These are phyloP conservation scores for Harpagifer antarcticus DNA, from an alignment of 2,797 vertebrate species.

Conservation along the genomic window DNA sequence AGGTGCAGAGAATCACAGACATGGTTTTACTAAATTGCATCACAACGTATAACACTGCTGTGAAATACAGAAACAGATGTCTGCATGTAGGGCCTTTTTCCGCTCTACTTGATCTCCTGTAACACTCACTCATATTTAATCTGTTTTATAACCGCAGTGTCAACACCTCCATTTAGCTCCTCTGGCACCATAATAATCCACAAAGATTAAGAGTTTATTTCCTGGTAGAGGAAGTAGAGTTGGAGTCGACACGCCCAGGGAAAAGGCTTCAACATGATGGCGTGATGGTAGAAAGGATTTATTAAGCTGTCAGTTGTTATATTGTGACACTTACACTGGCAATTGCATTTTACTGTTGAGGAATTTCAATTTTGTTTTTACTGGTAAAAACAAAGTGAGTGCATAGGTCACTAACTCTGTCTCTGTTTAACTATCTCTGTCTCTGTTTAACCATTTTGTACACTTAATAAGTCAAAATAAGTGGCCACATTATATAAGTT, in stretches of 20 bases:
- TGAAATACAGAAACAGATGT: conserved; percentile 20
- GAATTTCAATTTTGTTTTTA: not conserved
- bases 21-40: not conserved
- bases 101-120: conserved; percentile 7
- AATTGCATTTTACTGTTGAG: conserved; percentile 7
- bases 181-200: conserved; percentile 56
- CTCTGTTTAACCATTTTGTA: not conserved
- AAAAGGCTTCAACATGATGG: conserved; percentile 23
- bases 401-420: no score
- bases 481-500: not conserved
- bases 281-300: conserved; percentile 15
- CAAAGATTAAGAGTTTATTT: conserved; percentile 66
- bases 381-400: no score
- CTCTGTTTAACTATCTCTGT: not conserved
- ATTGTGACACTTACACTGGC: not conserved
- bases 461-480: not conserved
- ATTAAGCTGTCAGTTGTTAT: not conserved
- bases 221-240: conserved; percentile 32
- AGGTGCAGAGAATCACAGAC: not conserved
- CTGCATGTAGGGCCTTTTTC: conserved; percentile 20
- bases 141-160: conserved; percentile 46
- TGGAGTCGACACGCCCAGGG: conserved; percentile 28
- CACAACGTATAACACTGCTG: not conserved
- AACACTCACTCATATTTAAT: conserved; percentile 46
- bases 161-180: conserved; percentile 24